phyloP scores from a whole-genome alignment of 2,113 vertebrate species.

The Paedocypris sp. region DNA sequence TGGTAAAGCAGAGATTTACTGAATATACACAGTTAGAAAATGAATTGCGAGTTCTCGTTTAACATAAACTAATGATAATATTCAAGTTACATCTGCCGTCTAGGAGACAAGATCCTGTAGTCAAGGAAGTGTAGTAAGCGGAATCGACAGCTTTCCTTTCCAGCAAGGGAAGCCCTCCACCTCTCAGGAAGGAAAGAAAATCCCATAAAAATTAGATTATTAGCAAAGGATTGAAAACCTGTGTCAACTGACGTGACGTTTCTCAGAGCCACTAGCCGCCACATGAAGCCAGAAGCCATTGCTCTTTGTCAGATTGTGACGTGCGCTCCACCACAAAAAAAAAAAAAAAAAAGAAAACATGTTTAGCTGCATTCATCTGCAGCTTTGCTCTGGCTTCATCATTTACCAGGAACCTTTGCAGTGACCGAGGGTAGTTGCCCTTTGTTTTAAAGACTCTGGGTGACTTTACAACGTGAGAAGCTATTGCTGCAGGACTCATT shows the following conservation, averaged over 20 bases:
- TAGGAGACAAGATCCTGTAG: not conserved
- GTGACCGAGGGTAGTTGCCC: conserved; percentile 16
- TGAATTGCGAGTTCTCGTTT: too few species aligned
- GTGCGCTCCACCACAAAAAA: not conserved
- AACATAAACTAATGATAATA: too few species aligned
- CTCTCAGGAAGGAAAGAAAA: not conserved
- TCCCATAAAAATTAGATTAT: not conserved
- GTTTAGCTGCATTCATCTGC: conserved; percentile 6
- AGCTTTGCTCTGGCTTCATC: not conserved
- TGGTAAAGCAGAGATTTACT: too few species aligned
- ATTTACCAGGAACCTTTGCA: conserved; percentile 15
- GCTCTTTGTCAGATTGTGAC: not conserved
- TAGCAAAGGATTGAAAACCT: not conserved
- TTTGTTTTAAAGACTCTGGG: conserved; percentile 25
- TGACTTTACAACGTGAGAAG: conserved; percentile 17
- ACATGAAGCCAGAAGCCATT: not conserved
- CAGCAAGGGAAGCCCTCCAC: not conserved
- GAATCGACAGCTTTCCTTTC: not conserved
- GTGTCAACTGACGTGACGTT: conserved; percentile 8
- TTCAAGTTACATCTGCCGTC: too few species aligned
- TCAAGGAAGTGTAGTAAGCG: too few species aligned
- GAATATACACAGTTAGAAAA: too few species aligned
- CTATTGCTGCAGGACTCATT: conserved; percentile 16
- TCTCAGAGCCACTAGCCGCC: not conserved
- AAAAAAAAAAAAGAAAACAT: not conserved